Conservation (phyloP, 1,140 invertebrate species). For the Portunus trituberculatus region DNA sequence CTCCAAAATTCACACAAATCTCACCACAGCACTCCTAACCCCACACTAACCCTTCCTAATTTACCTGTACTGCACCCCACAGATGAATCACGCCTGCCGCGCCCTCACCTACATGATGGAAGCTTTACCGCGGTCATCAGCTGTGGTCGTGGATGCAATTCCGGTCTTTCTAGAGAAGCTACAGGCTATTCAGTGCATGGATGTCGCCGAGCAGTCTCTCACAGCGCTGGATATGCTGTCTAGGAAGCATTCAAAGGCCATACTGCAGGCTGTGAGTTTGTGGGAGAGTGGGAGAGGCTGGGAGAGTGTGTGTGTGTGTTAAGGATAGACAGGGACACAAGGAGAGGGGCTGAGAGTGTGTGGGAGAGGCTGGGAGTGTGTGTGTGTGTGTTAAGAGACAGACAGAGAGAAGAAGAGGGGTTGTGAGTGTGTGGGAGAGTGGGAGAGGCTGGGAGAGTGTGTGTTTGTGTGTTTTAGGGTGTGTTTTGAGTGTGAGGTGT, state of each 20-base stretch:
- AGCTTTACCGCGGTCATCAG: slow-evolving; percentile 96
- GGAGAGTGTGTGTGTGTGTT: neutral
- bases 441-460: no score
- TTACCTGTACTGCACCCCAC: slow-evolving; percentile 60
- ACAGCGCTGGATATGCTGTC: slow-evolving; percentile 98
- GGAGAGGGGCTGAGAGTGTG: no score
- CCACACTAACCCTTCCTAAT: no score
- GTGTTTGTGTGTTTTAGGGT: no score
- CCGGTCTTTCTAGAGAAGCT: slow-evolving; percentile 97
- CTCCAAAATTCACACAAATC: no score
- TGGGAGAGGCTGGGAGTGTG: neutral
- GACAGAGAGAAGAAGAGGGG: neutral
- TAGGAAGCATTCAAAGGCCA: slow-evolving; percentile 96
- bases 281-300: neutral
- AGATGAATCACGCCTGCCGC: slow-evolving; percentile 99
- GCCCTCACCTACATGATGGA: slow-evolving; percentile 99
- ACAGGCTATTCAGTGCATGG: slow-evolving; percentile 99
- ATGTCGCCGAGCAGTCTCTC: slow-evolving; percentile 98
- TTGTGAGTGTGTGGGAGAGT: neutral
- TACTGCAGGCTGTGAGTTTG: slow-evolving; percentile 88
- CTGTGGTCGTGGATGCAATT: slow-evolving; percentile 97
- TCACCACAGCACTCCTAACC: no score
- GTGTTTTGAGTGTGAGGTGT: no score
- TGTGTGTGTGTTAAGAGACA: neutral
- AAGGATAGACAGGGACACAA: no score